phyloP scores from a whole-genome alignment of 2,888 invertebrate species.

The Ectemnius lituratus region DNA sequence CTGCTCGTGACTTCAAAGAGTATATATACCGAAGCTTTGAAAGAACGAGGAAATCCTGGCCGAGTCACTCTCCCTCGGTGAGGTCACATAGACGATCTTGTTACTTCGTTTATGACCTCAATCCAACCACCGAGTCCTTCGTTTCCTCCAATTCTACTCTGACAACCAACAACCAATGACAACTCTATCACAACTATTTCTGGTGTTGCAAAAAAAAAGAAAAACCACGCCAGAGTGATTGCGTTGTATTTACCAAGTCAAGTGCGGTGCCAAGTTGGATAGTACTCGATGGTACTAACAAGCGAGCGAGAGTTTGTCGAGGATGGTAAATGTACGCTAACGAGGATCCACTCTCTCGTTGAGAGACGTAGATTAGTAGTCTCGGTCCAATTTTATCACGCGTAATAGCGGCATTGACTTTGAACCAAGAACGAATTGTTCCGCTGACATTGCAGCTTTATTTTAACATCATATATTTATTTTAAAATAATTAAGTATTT shows the following conservation, averaged over 20 bases:
- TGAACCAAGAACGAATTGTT: too few relatives aligned
- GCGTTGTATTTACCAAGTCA: neutral
- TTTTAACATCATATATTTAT: neutral
- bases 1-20: constrained; percentile 17
- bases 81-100: constrained; percentile 36
- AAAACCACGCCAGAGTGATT: too few relatives aligned
- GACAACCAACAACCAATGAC: neutral
- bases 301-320: neutral
- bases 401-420: neutral
- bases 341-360: neutral
- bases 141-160: constrained; percentile 12
- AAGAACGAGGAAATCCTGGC: constrained; percentile 26
- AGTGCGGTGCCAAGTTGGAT: neutral
- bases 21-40: neutral
- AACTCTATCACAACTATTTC: constrained; percentile 10
- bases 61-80: constrained; percentile 17
- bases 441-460: too few relatives aligned
- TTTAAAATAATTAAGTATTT: neutral
- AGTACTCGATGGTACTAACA: neutral
- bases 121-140: constrained; percentile 28
- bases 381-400: constrained; percentile 1
- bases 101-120: constrained; percentile 38
- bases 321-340: neutral
- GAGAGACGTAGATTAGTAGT: constrained; percentile 12
- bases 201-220: neutral